Base-by-base conservation (phyloP, 2,113 vertebrate species). In the Rhynchomys soricoides region DNA sequence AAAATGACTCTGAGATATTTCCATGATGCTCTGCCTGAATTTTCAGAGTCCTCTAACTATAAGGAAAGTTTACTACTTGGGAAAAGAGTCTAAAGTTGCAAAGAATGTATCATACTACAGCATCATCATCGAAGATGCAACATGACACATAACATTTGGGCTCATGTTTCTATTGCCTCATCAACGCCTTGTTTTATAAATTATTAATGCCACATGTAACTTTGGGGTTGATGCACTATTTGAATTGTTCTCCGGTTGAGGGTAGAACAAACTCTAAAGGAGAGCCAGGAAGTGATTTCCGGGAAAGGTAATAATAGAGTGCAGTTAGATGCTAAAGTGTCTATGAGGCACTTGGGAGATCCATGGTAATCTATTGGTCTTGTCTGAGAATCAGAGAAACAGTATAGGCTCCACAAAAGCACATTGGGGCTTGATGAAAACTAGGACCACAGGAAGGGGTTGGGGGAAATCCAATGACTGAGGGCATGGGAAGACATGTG, bases 281-380 rank as follows among this genome's bases (percentile, higher is more conserved):
- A 87, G 0, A 19, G 0, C 22, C 13, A 62, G 29, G n/a, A 55
- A 40, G 19, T 15, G 4, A 37, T 16, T 77, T 90, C 5, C 43
- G 40, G 31, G 50, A 68, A 37, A 45, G 11, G 19, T 5, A 8
- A 50, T 5, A 8, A 50, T 64, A n/a, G n/a, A 5, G 81, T 11
- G 2, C 40, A 31, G 45, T 59, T 19, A 48, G 50, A 45, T 4
- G 24, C 24, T 11, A 31, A 70, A 21, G 45, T n/a, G 21, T 9
- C 24, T 40, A 22, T 9, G 1, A 57, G 7, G 66, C 26, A 45
- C 43, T 86, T 31, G 3, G 0, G 4, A 22, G 19, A 13, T 43
- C 9, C 11, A 7, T 5, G 17, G n/a, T 0, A 3, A 29, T 50
- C 10, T 0, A 7, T 3, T 7, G 24, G 1, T 15, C 43, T 50